phyloP scores from a whole-genome alignment of 2,113 vertebrate species.

The Ctenodactylus gundi region DNA sequence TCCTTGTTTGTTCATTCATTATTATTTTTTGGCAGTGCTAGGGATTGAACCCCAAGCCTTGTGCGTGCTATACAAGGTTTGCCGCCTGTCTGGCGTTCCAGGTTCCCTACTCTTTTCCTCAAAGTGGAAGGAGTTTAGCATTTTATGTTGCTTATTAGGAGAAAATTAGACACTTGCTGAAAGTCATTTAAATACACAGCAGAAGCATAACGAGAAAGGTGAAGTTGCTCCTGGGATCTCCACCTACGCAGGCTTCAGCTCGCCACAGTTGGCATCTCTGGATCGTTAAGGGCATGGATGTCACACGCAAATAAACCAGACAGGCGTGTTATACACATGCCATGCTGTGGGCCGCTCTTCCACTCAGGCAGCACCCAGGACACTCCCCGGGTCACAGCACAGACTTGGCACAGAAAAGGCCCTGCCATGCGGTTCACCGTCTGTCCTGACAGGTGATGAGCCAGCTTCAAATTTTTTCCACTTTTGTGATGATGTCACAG shows the following conservation, averaged over 20 bases:
- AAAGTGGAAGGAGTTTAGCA: background rate
- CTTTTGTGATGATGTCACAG: background rate
- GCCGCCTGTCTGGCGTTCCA: accelerated
- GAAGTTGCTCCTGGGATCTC: background rate
- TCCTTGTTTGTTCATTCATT: background rate
- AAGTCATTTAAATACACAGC: background rate
- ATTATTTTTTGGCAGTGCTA: background rate
- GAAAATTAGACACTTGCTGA: constrained; percentile 12
- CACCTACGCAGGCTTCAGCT: background rate
- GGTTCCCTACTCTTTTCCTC: background rate
- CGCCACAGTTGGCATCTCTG: background rate
- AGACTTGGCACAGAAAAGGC: background rate
- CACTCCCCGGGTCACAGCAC: background rate
- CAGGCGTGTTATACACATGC: no score
- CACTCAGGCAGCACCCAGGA: no score
- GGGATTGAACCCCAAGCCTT: background rate
- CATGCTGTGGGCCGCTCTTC: no score
- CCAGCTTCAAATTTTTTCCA: constrained; percentile 31
- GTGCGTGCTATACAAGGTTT: background rate
- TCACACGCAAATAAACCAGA: background rate
- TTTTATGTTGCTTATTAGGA: background rate
- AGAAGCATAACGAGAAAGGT: background rate
- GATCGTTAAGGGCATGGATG: background rate
- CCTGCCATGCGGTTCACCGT: background rate
- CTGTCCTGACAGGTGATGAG: background rate